Conservation (phyloP, 2,113 vertebrate species). For the Zosterops pallidus region DNA sequence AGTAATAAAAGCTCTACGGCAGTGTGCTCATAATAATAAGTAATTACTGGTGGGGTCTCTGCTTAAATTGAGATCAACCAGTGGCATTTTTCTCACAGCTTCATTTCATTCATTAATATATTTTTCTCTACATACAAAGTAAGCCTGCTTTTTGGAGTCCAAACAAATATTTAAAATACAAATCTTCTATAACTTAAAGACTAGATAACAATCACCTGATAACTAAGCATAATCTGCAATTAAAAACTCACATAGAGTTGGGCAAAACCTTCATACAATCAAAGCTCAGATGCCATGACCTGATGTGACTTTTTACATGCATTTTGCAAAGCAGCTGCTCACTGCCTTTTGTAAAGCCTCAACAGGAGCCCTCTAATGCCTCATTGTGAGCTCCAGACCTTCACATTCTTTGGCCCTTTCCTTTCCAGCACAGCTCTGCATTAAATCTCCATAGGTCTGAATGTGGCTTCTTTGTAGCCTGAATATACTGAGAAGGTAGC, state of each 20-base stretch:
- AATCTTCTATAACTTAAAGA: not conserved
- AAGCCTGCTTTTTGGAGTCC: not conserved
- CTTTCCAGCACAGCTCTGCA: not conserved
- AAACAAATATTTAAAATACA: not conserved
- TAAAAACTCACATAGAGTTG: not conserved
- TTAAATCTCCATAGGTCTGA: not conserved
- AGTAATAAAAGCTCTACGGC: not conserved
- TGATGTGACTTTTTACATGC: not conserved
- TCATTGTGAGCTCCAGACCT: not conserved
- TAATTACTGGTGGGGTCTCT: constrained; percentile 28
- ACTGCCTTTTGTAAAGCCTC: not conserved
- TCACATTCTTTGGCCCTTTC: not conserved
- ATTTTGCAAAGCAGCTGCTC: not conserved
- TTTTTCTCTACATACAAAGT: not conserved
- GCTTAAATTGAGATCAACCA: not conserved
- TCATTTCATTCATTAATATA: not conserved
- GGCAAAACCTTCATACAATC: not conserved
- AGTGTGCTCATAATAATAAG: not conserved
- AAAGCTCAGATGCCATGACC: not conserved
- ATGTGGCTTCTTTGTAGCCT: not conserved
- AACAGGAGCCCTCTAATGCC: not conserved
- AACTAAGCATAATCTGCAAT: not conserved
- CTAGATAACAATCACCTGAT: not conserved
- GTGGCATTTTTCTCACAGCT: not conserved
- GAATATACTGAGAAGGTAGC: not conserved